Conservation (phyloP, 1,140 invertebrate species). For the Leptopilina boulardi region DNA sequence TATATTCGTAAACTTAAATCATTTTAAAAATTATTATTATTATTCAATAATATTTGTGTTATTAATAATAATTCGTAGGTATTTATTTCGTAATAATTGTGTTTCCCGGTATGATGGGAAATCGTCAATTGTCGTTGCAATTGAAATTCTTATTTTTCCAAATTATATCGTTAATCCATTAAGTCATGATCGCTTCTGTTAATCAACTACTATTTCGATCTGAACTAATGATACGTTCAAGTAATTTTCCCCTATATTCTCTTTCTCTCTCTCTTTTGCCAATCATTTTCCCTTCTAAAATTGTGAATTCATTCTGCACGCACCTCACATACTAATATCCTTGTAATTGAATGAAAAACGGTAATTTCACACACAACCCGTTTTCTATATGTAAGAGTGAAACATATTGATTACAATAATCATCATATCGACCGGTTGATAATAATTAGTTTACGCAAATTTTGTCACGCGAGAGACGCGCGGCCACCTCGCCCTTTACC, state of each 20-base stretch:
- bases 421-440: neutral
- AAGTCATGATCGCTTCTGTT: constrained; percentile 36
- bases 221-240: constrained; percentile 53
- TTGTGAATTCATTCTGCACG: constrained; percentile 33
- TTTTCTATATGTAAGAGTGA: constrained; percentile 43
- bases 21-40: too few relatives aligned
- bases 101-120: too few relatives aligned
- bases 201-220: constrained; percentile 37
- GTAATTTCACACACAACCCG: constrained; percentile 46
- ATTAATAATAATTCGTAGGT: too few relatives aligned
- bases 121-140: too few relatives aligned
- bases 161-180: constrained; percentile 43
- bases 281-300: constrained; percentile 32
- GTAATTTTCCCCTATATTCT: too few relatives aligned
- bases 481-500: too few relatives aligned
- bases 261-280: neutral
- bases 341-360: constrained; percentile 52
- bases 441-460: constrained; percentile 38
- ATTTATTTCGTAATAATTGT: too few relatives aligned
- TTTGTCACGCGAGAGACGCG: constrained; percentile 46
- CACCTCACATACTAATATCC: constrained; percentile 44
- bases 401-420: constrained; percentile 37
- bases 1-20: too few relatives aligned
- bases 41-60: too few relatives aligned
- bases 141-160: constrained; percentile 17